Evolutionary conservation across 1,140 invertebrate species (phyloP).

Genomic region (Steinernema khuongi): DNA sequence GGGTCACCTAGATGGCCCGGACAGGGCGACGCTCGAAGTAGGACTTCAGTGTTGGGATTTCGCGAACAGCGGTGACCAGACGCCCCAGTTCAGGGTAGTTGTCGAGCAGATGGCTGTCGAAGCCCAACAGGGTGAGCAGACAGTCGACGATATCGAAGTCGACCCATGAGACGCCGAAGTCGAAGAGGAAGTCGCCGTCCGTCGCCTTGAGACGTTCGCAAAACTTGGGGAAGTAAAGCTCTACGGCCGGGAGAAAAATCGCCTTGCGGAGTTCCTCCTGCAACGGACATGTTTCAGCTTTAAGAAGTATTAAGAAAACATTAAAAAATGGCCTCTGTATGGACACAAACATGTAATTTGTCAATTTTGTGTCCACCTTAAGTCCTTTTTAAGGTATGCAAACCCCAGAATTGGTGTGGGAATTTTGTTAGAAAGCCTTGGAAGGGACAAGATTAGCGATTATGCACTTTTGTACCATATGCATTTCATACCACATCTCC

Average conservation of each 20-base stretch:
- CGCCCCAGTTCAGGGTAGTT: not conserved
- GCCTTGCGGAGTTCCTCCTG: not conserved
- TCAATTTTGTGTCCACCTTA: no score
- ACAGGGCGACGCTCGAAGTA: not conserved
- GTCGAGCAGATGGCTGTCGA: not conserved
- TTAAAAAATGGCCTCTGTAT: no score
- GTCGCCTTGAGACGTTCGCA: not conserved
- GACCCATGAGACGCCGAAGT: not conserved
- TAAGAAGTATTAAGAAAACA: not conserved
- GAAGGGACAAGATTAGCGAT: no score
- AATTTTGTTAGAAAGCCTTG: no score
- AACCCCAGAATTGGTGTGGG: no score
- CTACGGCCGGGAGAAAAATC: not conserved
- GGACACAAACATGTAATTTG: no score
- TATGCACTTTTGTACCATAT: no score
- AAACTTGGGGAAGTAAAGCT: not conserved
- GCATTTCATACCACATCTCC: conserved; percentile 21
- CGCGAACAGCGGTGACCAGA: not conserved
- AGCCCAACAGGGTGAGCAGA: not conserved
- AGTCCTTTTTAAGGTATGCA: no score
- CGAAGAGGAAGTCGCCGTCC: not conserved
- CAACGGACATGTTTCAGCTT: not conserved
- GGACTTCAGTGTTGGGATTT: not conserved
- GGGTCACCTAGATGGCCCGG: not conserved
- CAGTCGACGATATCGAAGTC: not conserved